Base-by-base conservation (phyloP, 2,888 invertebrate genomes). In the Leptura quadrifasciata region DNA sequence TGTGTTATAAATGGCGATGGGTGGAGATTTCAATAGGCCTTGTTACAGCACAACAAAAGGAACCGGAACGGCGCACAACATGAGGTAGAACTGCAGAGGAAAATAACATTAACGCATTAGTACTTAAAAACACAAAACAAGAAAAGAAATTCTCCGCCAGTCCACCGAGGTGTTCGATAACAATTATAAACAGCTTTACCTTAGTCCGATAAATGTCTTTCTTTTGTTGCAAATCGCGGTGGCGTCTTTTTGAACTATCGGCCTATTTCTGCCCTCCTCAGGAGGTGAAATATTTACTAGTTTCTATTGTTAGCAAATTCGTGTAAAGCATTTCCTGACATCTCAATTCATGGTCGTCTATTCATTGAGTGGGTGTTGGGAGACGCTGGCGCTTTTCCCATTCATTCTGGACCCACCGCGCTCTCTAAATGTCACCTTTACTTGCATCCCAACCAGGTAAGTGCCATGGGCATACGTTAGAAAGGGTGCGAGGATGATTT, bases 241-340 rank as follows among this genome's bases (percentile, higher is more conserved):
- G 86, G 86, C 85, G 86, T 85, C 86, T 80, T 79, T 83, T 83
- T 83, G 80, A 82, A 79, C 77, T 80, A 76, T 76, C 79, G 78
- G 81, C 74, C 73, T 74, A 80, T 80, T 78, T 77, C 76, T 76
- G 77, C 78, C 75, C 81, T 79, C 80, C 79, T 76, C 74, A 79
- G 83, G 80, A 84, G 85, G 85, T 85, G 86, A 86, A 87, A 86
- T 86, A 86, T 87, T 86, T 87, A 86, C 86, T 84, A 86, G 84
- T 76, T 75, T 80, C 85, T 81, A 83, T 87, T 87, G 87, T 87
- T 84, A 82, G 76, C 82, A 81, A 85, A 84, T 84, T 83, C 83
- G 83, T 84, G 84, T 84, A 85, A 83, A 81, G 81, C 83, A 86
- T 87, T 86, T 86, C 84, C 86, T 87, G 87, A 87, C 88, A 84